Evolutionary conservation across 2,797 vertebrate genomes (phyloP).

Genomic region (Molossus alvarezi): DNA sequence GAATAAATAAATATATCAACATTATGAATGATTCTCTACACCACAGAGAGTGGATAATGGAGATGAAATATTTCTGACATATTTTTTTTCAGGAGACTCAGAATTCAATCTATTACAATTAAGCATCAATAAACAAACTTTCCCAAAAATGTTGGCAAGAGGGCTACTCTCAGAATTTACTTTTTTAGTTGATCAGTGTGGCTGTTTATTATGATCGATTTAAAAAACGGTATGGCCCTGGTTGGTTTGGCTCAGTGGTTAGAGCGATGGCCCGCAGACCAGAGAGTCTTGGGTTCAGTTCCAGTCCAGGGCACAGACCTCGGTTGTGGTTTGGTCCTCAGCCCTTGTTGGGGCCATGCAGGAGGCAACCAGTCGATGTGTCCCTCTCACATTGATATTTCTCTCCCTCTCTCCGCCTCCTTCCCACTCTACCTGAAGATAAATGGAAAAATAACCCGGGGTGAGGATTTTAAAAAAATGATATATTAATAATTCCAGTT

Average conservation of each 20-base stretch:
- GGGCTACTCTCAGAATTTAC: neutral
- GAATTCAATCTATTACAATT: conserved; percentile 19
- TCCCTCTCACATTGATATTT: too few species aligned
- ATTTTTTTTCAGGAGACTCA: neutral
- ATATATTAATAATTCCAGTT: neutral
- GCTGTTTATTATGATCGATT: neutral
- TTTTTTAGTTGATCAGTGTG: neutral
- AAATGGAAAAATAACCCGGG: too few species aligned
- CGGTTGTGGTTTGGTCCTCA: too few species aligned
- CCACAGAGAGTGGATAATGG: neutral
- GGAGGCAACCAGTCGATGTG: too few species aligned
- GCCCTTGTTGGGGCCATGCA: too few species aligned
- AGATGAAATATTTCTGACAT: neutral
- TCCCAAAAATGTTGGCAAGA: neutral
- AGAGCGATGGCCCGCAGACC: too few species aligned
- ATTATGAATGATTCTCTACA: neutral
- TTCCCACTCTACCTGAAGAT: too few species aligned
- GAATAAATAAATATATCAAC: conserved; percentile 10
- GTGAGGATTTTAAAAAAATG: neutral
- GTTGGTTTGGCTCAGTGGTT: too few species aligned
- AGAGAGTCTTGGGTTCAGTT: too few species aligned
- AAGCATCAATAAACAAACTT: conserved; percentile 12
- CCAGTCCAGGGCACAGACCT: too few species aligned
- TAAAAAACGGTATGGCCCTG: neutral
- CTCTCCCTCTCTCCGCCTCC: too few species aligned